Base-by-base conservation (phyloP, 2,113 vertebrate genomes). In the Nanorana parkeri region DNA sequence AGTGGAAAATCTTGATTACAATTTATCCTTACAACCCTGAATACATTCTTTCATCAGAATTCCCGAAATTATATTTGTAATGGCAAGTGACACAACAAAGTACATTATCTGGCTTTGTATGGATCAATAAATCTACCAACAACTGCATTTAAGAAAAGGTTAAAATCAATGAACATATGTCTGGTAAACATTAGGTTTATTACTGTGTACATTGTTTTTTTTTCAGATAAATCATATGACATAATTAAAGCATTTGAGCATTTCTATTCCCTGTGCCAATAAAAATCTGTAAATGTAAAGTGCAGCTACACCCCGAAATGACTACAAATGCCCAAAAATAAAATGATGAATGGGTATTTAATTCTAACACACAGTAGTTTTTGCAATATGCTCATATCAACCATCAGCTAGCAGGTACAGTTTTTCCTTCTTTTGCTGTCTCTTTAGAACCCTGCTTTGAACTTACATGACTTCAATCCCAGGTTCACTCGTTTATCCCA, bases 101-200 rank as follows among this genome's bases (percentile, higher is more conserved):
- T 68, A 60, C 54, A 58, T 66, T 68, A 23, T 36, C 54, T 52
- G 60, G 20, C 32, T 56, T 74, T 65, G 4, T 36, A 17, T 23
- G 17, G 28, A 55, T 73, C 68, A 66, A 74, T 73, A 74, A 28
- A 64, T 65, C 60, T 55, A 55, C 65, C 29, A 32, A 55, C 24
- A 13, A 65, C n/a, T 60, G 60, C 58, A 74, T 81, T 73, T 52
- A 81, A 65, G 58, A 65, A 81, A 81, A 56, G 68, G 79, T 81
- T 81, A 51, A 55, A 66, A 81, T 81, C 69, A 74, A 73, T 81
- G 24, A 81, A 81, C 79, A 81, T 29, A 55, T 80, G 78, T 74
- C 68, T 47, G 74, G 36, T 73, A 56, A 80, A 51, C 67, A 21
- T 71, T 3, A 41, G 60, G 41, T 61, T 64, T 72, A 72, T 72